Evolutionary conservation across 1,140 invertebrate genomes (phyloP), one percentile per base, ranked within the genome.

Genomic region (Eriocheir sinensis): DNA sequence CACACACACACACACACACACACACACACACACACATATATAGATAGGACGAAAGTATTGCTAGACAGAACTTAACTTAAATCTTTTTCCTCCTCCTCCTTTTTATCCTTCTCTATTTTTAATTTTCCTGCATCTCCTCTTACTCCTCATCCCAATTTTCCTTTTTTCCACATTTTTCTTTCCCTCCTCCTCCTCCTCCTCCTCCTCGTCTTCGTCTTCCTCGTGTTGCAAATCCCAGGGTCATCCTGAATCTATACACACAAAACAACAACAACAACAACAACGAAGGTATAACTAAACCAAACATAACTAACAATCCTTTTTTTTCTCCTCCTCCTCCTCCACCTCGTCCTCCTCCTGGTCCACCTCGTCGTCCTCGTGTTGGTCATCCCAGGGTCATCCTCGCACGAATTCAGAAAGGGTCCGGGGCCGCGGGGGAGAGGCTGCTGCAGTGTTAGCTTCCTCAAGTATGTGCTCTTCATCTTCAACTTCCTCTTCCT

Each of bases 401-500:
- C 91, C 81, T 72, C 72, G 15, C 91, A 72, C 27, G 91, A 92
- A 40, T 83, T 80, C 41, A 60, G 81, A 9, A 60, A 92, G 72
- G 30, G 92, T 6, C 60, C 38, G 32, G 41, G 32, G 6, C 44
- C 95, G 0, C 96, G 60, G 94, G 98, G 98, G 95, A 97, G 98
- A 40, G 98, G 98, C 88, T 98, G 98, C 96, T 98, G 98, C 96
- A 98, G 98, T 36, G 97, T 98, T 88, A 98, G 98, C 96, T 98
- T 98, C 96, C 96, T 98, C 21, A 98, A 98, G 97, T 98, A 98
- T 96, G 98, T 98, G 95, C 97, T 98, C 48, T 98, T 98, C 96
- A 98, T 98, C 96, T 98, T 98, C 97, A 98, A 98, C 96, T 97
- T 98, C 80, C 97, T 98, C 83, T 98, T 98, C 96, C 97, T 98